Conservation (phyloP, 2,113 vertebrate genomes). For the Carettochelys insculpta region DNA sequence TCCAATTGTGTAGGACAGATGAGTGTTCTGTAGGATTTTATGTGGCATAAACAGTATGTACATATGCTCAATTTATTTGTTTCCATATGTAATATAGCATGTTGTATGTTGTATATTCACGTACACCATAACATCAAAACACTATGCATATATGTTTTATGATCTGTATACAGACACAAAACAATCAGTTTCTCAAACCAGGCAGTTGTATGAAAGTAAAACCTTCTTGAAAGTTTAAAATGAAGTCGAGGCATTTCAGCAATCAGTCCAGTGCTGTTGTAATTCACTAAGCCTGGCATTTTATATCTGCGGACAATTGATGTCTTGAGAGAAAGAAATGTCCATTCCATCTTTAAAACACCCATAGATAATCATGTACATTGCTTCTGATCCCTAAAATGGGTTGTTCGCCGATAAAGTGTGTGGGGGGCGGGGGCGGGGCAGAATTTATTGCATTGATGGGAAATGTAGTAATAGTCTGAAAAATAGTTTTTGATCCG, state of each 20-base stretch:
- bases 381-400: background rate
- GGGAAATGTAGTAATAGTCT: background rate
- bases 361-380: background rate
- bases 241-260: background rate
- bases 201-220: background rate
- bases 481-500: background rate
- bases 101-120: background rate
- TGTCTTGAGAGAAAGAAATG: background rate
- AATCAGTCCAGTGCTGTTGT: background rate
- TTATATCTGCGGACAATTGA: background rate
- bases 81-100: background rate
- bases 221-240: background rate
- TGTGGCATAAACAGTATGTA: background rate
- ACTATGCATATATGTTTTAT: accelerated
- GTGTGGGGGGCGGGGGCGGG: background rate
- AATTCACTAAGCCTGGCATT: background rate
- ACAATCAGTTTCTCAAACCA: background rate
- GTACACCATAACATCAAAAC: background rate
- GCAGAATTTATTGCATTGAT: background rate
- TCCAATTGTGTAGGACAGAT: background rate
- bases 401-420: background rate
- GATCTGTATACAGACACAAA: background rate
- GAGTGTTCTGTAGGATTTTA: background rate
- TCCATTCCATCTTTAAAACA: background rate
- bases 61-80: background rate